Conservation (phyloP, 2,113 vertebrate genomes). For the Morone saxatilis region DNA sequence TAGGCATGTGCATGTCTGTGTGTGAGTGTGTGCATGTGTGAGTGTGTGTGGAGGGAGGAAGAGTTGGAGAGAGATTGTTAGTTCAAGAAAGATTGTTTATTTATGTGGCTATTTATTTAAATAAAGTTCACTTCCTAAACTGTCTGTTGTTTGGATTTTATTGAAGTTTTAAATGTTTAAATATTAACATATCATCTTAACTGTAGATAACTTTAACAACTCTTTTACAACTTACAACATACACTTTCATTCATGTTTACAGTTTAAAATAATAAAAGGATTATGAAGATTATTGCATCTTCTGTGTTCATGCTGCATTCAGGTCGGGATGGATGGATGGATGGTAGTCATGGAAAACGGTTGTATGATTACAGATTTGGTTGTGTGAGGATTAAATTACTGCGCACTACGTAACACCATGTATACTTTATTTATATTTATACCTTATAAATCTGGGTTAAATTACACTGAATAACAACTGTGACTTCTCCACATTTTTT, state of each 20-base stretch:
- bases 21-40: constrained; percentile 49
- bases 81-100: constrained; percentile 78
- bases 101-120: constrained; percentile 90
- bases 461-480: neutral
- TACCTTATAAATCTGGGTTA: too few species aligned
- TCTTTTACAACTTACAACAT: neutral
- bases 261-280: neutral
- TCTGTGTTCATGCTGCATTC: too few species aligned
- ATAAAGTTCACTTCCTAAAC: constrained; percentile 84
- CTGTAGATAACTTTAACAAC: neutral
- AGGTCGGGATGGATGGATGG: too few species aligned
- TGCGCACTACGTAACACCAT: too few species aligned
- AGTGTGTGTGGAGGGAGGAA: constrained; percentile 23
- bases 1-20: constrained; percentile 62
- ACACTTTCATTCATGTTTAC: neutral
- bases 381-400: too few species aligned
- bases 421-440: too few species aligned
- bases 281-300: too few species aligned
- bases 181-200: neutral
- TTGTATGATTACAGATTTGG: too few species aligned
- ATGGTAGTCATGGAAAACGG: too few species aligned
- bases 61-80: constrained; percentile 55
- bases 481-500: too few species aligned
- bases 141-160: constrained; percentile 29
- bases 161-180: neutral